Evolutionary conservation across 2,113 vertebrate genomes (phyloP).

Genomic region (Anser brachyrhynchus): DNA sequence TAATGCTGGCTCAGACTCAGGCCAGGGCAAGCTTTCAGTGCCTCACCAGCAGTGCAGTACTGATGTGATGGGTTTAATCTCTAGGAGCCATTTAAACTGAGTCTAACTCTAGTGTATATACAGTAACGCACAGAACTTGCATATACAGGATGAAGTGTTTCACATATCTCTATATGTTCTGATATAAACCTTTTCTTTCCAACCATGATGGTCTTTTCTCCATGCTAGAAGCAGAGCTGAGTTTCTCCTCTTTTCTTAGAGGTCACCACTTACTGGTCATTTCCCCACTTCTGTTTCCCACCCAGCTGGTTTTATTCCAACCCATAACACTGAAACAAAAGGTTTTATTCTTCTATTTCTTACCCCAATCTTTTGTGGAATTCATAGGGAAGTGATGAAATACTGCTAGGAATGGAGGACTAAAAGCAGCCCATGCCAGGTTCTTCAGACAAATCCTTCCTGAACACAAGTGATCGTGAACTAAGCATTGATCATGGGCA

Average conservation of each 20-base stretch:
- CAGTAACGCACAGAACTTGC: not conserved
- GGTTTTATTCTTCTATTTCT: not conserved
- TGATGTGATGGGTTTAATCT: not conserved
- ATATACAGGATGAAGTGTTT: not conserved
- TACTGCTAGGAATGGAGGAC: not conserved
- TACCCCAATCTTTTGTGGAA: too few relatives aligned
- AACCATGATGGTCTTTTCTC: fast-evolving
- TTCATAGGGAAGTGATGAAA: not conserved
- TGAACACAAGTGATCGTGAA: not conserved
- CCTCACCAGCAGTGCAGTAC: not conserved
- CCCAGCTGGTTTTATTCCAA: not conserved
- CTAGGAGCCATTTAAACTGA: not conserved
- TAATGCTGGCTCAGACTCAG: not conserved
- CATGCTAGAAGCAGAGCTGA: not conserved
- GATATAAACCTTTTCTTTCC: not conserved
- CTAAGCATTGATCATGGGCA: not conserved
- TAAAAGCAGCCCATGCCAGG: not conserved
- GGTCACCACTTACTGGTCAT: not conserved
- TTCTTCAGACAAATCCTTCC: not conserved
- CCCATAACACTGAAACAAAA: not conserved
- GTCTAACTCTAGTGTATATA: not conserved
- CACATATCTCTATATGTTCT: fast-evolving
- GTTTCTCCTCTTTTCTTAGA: not conserved
- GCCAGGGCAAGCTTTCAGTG: not conserved
- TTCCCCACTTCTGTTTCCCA: not conserved